Evolutionary conservation across 2,797 vertebrate genomes (phyloP).

Genomic region (Pangasius djambal): DNA sequence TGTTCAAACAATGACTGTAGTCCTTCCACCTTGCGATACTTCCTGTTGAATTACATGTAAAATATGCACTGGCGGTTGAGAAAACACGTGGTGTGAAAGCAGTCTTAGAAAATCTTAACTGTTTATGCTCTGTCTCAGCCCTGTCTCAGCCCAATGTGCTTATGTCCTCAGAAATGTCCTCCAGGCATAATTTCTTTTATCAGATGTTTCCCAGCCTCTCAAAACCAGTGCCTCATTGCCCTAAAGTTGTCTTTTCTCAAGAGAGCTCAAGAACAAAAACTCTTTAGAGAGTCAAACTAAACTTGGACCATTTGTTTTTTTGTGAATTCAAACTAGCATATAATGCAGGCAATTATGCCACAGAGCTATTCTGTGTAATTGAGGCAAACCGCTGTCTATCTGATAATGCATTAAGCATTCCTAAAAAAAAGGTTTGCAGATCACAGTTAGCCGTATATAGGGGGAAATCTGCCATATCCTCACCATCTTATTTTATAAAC

Average conservation of each 20-base stretch:
- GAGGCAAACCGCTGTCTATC: conserved; percentile 40
- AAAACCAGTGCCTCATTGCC: conserved; percentile 41
- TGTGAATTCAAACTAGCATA: conserved; percentile 55
- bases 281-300: conserved; percentile 45
- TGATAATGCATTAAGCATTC: conserved; percentile 44
- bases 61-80: background rate
- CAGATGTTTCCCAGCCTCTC: conserved; percentile 38
- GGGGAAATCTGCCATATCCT: background rate
- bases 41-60: conserved; percentile 1
- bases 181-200: conserved; percentile 27
- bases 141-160: conserved; percentile 15
- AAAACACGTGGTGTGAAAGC: background rate
- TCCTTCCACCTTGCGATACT: background rate
- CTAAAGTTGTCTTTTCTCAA: conserved; percentile 41
- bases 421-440: conserved; percentile 22
- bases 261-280: conserved; percentile 50
- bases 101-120: conserved; percentile 25
- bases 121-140: conserved; percentile 18
- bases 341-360: conserved; percentile 47
- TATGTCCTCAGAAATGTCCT: conserved; percentile 35
- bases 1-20: background rate
- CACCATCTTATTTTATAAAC: background rate
- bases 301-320: conserved; percentile 42
- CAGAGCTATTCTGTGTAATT: conserved; percentile 50
- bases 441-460: background rate